Evolutionary conservation across 2,888 invertebrate genomes (phyloP), one percentile per base, ranked within the genome.

Genomic region (Ctenicera cuprea): DNA sequence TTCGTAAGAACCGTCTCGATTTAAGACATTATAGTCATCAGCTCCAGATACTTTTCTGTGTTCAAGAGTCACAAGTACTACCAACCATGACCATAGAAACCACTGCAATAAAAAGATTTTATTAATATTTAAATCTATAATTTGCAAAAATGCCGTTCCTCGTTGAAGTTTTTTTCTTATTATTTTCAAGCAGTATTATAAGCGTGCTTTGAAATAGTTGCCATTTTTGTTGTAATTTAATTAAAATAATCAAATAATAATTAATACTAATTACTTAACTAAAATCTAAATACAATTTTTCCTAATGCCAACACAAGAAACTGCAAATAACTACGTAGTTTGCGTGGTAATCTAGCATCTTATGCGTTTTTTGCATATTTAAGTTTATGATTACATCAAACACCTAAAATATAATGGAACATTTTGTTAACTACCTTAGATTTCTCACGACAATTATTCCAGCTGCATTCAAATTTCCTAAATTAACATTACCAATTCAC

Each of bases 1-100:
- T 84, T 92, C 91, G 82, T 91, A 94, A 18, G 94, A 93, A 83
- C 94, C 94, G 87, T 94, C 94, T 30, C 90, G 89, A 78, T 92
- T 91, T 43, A 92, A 88, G 71, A 90, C 89, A 81, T 93, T 93
- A 81, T 91, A 92, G 66, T 85, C 90, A 74, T 88, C 90, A 3
- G 88, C 87, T 79, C 88, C 85, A 26, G 88, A 85, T 76, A 89
- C 88, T 1, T 88, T 87, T 0, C 88, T 88, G 22, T 59, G n/a
- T 59, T 18, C 9, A 1, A 59, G 8, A 18, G 12, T 20, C 3
- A 62, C 18, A 11, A 64, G 16, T 18, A 41, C 11, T 12, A 64
- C 5, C 16, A 64, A 20, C 26, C 41, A 68, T 41, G 43, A 48
- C 16, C 43, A 62, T 18, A 61, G 16, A n/a, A 50, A 12, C 22